Evolutionary conservation across 2,113 vertebrate genomes (phyloP).

Genomic region (Athene noctua): DNA sequence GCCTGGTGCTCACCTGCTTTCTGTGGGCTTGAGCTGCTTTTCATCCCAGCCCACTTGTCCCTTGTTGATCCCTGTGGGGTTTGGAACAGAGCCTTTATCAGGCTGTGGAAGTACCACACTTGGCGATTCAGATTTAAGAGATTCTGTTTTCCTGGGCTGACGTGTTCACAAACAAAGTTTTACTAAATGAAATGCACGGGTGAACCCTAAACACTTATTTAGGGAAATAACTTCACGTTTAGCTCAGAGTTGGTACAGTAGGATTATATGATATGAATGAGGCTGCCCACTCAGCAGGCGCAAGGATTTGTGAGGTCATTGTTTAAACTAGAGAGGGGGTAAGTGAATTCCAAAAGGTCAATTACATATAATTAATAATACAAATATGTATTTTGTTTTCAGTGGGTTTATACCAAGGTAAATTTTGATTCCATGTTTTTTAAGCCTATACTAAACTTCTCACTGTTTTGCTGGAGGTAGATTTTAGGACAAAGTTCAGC

Average conservation of each 20-base stretch:
- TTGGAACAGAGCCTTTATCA: not conserved
- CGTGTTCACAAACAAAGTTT: not conserved
- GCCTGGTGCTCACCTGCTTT: fast-evolving
- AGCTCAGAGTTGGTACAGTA: not conserved
- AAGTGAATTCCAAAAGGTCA: not conserved
- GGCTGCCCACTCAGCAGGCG: not conserved
- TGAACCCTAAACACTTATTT: not conserved
- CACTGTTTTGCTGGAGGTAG: not conserved
- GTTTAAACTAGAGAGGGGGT: not conserved
- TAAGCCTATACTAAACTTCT: not conserved
- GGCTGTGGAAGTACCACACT: fast-evolving
- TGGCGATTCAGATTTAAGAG: not conserved
- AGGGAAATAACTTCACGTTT: not conserved
- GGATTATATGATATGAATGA: not conserved
- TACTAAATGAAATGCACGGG: not conserved
- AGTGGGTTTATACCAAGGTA: not conserved
- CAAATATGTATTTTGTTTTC: not conserved
- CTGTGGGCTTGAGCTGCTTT: not conserved
- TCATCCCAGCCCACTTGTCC: fast-evolving
- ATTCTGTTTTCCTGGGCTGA: not conserved
- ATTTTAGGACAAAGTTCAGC: slow-evolving; percentile 41
- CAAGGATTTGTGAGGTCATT: not conserved
- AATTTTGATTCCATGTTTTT: not conserved
- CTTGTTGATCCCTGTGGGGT: fast-evolving
- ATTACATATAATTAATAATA: not conserved